phyloP scores from a whole-genome alignment of 2,888 invertebrate species.

The Ormyrus pomaceus region DNA sequence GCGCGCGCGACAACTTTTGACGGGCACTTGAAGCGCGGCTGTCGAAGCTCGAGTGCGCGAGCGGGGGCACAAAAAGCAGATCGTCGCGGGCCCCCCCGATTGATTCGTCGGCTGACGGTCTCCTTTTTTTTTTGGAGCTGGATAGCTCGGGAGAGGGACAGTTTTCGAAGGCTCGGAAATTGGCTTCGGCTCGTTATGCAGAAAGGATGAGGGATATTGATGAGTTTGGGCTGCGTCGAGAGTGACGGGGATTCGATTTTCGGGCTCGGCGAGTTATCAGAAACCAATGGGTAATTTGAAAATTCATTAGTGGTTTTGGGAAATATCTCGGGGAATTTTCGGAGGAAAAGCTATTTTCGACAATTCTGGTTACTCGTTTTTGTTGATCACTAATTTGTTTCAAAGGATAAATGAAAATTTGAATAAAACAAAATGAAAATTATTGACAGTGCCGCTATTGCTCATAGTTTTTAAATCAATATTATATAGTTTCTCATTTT shows the following conservation, averaged over 20 bases:
- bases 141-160: background rate
- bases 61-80: conserved; percentile 50
- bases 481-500: too few species aligned
- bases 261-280: background rate
- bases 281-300: too few species aligned
- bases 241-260: background rate
- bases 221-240: background rate
- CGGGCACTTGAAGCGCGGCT: background rate
- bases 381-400: too few species aligned
- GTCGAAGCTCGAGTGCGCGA: conserved; percentile 42
- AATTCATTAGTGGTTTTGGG: too few species aligned
- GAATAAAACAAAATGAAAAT: too few species aligned
- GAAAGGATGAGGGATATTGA: conserved; percentile 13
- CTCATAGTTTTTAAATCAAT: too few species aligned
- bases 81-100: conserved; percentile 61
- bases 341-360: too few species aligned
- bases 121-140: conserved; percentile 61
- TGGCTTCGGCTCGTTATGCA: too few species aligned
- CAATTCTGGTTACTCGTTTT: too few species aligned
- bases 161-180: background rate
- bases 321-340: too few species aligned
- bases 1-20: background rate
- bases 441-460: too few species aligned
- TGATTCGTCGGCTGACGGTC: conserved; percentile 61
- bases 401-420: too few species aligned